These are phyloP conservation scores for Neosilurus hyrtlii DNA, from an alignment of 2,797 vertebrate genomes.

Conservation along the genomic window DNA sequence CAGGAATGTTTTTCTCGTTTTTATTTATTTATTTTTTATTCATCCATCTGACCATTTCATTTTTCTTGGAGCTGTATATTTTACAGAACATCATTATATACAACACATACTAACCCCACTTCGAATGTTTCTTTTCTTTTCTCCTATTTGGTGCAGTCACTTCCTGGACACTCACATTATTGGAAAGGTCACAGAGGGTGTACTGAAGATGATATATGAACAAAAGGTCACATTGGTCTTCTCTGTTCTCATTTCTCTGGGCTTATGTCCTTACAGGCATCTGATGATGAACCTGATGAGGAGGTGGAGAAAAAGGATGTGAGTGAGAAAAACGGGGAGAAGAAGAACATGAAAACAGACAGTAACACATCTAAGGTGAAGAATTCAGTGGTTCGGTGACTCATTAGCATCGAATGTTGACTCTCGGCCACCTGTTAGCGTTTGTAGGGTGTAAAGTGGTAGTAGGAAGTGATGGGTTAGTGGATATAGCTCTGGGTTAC, in stretches of 20 bases:
- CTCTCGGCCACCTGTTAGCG: not conserved
- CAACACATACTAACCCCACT: not conserved
- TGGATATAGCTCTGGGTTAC: too few species aligned
- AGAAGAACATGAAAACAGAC: conserved; percentile 57
- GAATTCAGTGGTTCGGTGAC: not conserved
- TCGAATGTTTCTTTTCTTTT: not conserved
- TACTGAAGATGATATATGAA: not conserved
- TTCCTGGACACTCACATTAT: not conserved
- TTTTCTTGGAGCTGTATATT: not conserved
- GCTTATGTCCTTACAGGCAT: conserved; percentile 51
- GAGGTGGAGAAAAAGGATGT: conserved; percentile 61
- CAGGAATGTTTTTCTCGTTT: conserved; percentile 28
- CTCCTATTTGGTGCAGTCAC: not conserved
- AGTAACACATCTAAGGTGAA: conserved; percentile 56
- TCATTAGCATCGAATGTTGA: not conserved
- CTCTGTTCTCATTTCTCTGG: not conserved
- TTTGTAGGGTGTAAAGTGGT: too few species aligned
- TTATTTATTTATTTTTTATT: not conserved
- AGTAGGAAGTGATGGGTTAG: too few species aligned
- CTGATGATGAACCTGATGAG: conserved; percentile 60
- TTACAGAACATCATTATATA: not conserved
- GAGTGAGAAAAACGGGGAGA: conserved; percentile 53
- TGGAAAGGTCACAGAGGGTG: not conserved
- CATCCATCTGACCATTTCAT: not conserved
- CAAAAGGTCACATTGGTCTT: not conserved